Evolutionary conservation across 2,888 invertebrate species (phyloP), one percentile per base, ranked within the genome.

Genomic region (Harpagoxenus sublaevis): DNA sequence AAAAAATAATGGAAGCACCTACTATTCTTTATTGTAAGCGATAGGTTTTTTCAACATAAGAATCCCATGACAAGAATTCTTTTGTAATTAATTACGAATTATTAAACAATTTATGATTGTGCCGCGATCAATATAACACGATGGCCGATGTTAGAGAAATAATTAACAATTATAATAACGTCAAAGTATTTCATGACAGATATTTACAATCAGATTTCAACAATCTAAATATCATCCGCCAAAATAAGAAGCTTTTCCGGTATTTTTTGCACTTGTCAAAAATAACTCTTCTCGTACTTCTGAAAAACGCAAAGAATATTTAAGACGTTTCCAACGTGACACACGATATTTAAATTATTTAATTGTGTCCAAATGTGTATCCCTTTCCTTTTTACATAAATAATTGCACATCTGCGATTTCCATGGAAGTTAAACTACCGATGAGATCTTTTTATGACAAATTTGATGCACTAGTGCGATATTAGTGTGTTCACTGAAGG

Each of bases 401-500:
- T 48, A 68, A 68, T 48, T 28, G 57, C 39, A 73, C 23, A 55
- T 39, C n/a, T 51, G n/a, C n/a, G 15, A 70, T 53, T 28, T 73
- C 1, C 57, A 42, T 73, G 23, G 0, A 57, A 57, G 15, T 55
- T 42, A 57, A 70, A 60, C 45, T 66, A 73, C 3, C 15, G 28
- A 73, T 55, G 71, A 73, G 71, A 73, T 28, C 6, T 45, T 66
- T 66, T 73, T 8, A 57, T 42, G 10, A 23, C 2, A 55, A 66
- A 55, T 57, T 42, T 18, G 23, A 10, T 73, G 9, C 42, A 48
- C 12, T 5, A 53, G 15, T 53, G 70, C 42, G 66, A 23, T 48
- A 45, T 28, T 48, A 9, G 28, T 45, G 45, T 63, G 2, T 68
- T 51, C 31, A 68, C 48, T 48, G 31, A 48, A 68, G 66, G 66